phyloP scores from a whole-genome alignment of 1,140 invertebrate species.

The Heliothis virescens region DNA sequence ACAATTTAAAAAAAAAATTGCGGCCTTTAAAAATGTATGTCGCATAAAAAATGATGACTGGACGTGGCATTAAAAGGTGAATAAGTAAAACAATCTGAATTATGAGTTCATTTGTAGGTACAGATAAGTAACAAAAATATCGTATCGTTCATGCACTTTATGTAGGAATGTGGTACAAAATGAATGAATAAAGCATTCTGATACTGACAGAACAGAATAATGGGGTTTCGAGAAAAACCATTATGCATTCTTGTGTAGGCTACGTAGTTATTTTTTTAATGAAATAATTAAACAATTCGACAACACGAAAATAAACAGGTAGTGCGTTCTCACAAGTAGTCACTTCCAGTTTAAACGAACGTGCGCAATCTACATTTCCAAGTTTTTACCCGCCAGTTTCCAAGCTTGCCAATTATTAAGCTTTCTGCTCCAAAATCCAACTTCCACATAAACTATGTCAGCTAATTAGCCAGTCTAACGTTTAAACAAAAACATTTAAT shows the following conservation, averaged over 20 bases:
- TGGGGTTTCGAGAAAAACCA: no score
- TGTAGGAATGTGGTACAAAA: no score
- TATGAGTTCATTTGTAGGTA: background rate
- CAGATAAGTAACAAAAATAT: background rate
- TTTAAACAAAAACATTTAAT: slow-evolving; percentile 30
- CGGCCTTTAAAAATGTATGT: slow-evolving; percentile 58
- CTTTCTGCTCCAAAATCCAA: slow-evolving; percentile 3
- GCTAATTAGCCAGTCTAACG: slow-evolving; percentile 52
- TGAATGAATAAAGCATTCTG: no score
- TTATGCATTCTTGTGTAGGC: no score
- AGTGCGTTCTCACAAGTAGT: background rate
- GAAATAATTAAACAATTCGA: background rate
- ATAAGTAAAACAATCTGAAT: background rate
- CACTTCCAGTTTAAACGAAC: background rate
- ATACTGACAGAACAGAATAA: no score
- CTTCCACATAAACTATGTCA: slow-evolving; percentile 50
- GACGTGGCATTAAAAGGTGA: slow-evolving; percentile 30
- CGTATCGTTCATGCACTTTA: background rate
- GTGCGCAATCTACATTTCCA: background rate
- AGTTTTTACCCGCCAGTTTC: slow-evolving; percentile 48
- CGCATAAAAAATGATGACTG: slow-evolving; percentile 35
- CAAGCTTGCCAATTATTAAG: slow-evolving; percentile 52
- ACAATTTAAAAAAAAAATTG: slow-evolving; percentile 63
- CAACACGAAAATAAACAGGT: background rate
- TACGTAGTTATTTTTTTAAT: background rate